These are phyloP conservation scores for Pseudomyrmex pallidus DNA, from an alignment of 1,140 invertebrate genomes.

Conservation along the genomic window DNA sequence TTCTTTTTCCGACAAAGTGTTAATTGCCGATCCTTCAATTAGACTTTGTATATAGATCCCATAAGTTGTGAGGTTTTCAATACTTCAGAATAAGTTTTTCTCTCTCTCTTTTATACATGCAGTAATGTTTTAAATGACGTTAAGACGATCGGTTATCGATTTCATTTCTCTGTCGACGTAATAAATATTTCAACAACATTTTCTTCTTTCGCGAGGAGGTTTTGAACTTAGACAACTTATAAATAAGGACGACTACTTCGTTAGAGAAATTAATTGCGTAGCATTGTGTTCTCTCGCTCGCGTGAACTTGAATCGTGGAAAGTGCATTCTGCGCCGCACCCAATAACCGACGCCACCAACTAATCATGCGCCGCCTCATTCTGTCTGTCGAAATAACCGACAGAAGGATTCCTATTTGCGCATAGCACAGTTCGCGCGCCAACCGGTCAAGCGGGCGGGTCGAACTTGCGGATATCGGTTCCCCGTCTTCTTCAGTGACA, in stretches of 20 bases:
- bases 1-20: slow-evolving; percentile 13
- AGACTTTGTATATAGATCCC: background rate
- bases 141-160: too few species aligned
- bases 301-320: slow-evolving; percentile 10
- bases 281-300: background rate
- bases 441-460: slow-evolving; percentile 39
- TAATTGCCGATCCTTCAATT: slow-evolving; percentile 1
- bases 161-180: too few species aligned
- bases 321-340: background rate
- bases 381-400: slow-evolving; percentile 52
- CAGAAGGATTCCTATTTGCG: slow-evolving; percentile 55
- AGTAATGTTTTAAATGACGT: too few species aligned
- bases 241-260: too few species aligned
- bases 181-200: too few species aligned
- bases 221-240: too few species aligned
- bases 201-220: too few species aligned
- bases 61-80: background rate
- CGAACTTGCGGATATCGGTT: slow-evolving; percentile 58
- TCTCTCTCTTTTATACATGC: too few species aligned
- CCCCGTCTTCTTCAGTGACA: slow-evolving; percentile 47
- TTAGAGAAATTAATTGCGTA: slow-evolving; percentile 3
- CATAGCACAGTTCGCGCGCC: slow-evolving; percentile 9
- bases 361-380: slow-evolving; percentile 51
- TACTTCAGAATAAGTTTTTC: background rate
- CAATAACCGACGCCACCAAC: slow-evolving; percentile 24